Base-by-base conservation (phyloP, 2,888 invertebrate genomes). In the Exocentrus adspersus region DNA sequence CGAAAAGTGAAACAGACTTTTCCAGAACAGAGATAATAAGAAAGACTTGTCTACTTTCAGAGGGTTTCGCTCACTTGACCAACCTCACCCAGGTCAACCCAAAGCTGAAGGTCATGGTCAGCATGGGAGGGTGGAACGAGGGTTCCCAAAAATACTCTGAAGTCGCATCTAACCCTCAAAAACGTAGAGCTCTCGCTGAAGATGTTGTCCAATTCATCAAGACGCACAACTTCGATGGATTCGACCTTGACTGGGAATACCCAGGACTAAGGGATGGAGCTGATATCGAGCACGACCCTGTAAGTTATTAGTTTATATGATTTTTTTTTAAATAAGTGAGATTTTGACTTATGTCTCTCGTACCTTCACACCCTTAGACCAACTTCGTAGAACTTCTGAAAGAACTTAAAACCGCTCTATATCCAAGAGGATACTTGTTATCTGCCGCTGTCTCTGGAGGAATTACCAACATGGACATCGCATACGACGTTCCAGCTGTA, bases 161-260 rank as follows among this genome's bases (percentile, higher is more conserved):
- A 82, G 84, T 87, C 82, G 82, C 85, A 43, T 81, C 83, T 1
- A 81, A 79, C 46, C 73, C 85, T 1, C 58, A 10, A 7, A 45
- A 50, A 21, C 61, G 67, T 17, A 42, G 45, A 16, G 50, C 7
- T 1, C 32, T 72, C 6, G 63, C 60, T 2, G n/a, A 60, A 12
- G 58, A 63, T 9, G 56, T 68, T 43, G 30, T 70, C n/a, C 21
- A 10, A 1, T 68, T 72, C 53, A 46, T 72, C 0, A 56, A 69
- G 24, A 32, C 60, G 46, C 92, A 92, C 76, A 83, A 87, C 12
- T 94, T 94, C 70, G 93, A 93, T 75, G 93, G 93, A 0, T 87
- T 93, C 72, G 93, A 93, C 77, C 84, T 93, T 68, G 93, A 93
- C 77, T 93, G 94, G 93, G 93, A 94, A 80, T 94, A 94, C 78